Evolutionary conservation across 2,888 invertebrate genomes (phyloP).

Genomic region (Opisthograptis luteolata): DNA sequence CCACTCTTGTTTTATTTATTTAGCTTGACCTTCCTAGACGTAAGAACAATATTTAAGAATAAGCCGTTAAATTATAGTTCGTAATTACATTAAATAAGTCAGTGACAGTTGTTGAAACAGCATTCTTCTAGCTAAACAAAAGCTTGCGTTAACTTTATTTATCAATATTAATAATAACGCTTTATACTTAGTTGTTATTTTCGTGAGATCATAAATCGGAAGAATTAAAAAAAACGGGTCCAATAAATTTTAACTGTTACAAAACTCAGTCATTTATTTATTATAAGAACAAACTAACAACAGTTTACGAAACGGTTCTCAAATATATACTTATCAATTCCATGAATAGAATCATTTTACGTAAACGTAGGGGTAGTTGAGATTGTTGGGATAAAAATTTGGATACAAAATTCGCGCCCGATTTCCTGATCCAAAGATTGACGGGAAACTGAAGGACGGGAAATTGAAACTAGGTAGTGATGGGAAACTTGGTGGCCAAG

Average conservation of each 20-base stretch:
- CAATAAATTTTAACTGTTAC: too few species aligned
- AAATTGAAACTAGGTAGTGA: slow-evolving; percentile 13
- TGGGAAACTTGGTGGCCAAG: slow-evolving; percentile 1
- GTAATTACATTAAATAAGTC: background rate
- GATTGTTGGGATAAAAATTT: background rate
- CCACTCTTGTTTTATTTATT: background rate
- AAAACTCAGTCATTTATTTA: too few species aligned
- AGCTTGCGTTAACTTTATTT: background rate
- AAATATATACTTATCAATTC: background rate
- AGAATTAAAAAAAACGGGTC: too few species aligned
- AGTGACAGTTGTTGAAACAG: background rate
- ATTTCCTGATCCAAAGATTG: slow-evolving; percentile 9
- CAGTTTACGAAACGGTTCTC: background rate
- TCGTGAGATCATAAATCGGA: slow-evolving; percentile 32
- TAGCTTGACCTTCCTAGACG: background rate
- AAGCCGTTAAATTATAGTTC: background rate
- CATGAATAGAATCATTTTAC: slow-evolving; percentile 3
- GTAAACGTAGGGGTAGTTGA: slow-evolving; percentile 13
- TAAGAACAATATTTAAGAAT: background rate
- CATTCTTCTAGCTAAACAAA: background rate
- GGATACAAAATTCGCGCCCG: background rate
- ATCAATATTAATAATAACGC: slow-evolving; percentile 10
- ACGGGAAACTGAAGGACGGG: slow-evolving; percentile 13
- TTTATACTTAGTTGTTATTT: slow-evolving; percentile 10
- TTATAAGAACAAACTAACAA: too few species aligned